Base-by-base conservation (phyloP, 2,888 invertebrate species). In the Scaptomyza cyrtandrae region DNA sequence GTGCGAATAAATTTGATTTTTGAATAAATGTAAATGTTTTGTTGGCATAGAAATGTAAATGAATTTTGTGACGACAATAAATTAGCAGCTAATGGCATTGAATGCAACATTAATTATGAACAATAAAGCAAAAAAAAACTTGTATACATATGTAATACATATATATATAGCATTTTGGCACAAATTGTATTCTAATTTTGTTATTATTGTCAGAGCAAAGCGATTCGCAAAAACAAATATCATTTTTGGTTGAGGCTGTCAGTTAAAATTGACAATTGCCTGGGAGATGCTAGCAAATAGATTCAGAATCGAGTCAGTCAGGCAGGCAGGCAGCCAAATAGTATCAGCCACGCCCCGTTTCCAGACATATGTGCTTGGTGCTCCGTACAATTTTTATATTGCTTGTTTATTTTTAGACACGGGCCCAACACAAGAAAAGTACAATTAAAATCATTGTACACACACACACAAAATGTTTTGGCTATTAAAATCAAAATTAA, bases 401-500 rank as follows among this genome's bases (percentile, higher is more conserved):
- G 66, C 29, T 14, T 27, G 41, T 24, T 52, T 75, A 68, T 76
- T 65, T 60, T 55, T 65, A 71, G 64, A 60, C 44, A 35, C 53
- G n/a, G 39, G 19, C 50, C 53, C 59, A 61, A 72, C 24, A 24
- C 52, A 6, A 7, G 6, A 50, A 68, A 80, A 80, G 76, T 80
- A 85, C 88, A 85, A 85, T 85, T 88, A 78, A 88, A 85, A 86
- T 77, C 75, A 77, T 86, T 37, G 87, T 86, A 84, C 88, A 83
- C 65, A 53, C 45, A 19, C 55, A 64, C 43, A 55, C 24, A 63
- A 66, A 50, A 48, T 60, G 63, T 73, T 68, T 63, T 44, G 74
- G 62, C 73, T 60, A 77, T 75, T 72, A 75, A 75, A 76, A 53
- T 62, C 39, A 49, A 66, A 69, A 45, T 7, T 19, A 69, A 41